phyloP scores from a whole-genome alignment of 2,797 vertebrate genomes.

The Etheostoma perlongum region DNA sequence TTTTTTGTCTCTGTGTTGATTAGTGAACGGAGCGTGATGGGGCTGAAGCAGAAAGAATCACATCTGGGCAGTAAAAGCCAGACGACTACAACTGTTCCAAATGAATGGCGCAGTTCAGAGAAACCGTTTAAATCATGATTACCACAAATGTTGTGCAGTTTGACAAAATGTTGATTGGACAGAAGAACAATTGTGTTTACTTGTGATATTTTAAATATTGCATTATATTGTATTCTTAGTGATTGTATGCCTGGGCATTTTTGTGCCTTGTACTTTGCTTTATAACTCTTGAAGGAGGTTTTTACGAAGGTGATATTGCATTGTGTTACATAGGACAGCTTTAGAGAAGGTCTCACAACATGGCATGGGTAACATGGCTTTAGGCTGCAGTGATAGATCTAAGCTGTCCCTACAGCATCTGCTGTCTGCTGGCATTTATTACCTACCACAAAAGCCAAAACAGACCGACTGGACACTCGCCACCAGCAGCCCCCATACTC shows the following conservation, averaged over 20 bases:
- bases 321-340: constrained; percentile 11
- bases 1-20: constrained; percentile 6
- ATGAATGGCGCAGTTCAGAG: constrained; percentile 33
- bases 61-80: constrained; percentile 59
- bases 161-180: constrained; percentile 33
- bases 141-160: constrained; percentile 12
- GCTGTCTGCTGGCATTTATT: constrained; percentile 80
- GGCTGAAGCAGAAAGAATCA: constrained; percentile 43
- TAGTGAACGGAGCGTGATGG: constrained; percentile 25
- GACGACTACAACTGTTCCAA: constrained; percentile 44
- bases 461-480: constrained; percentile 68
- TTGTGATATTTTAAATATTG: not conserved
- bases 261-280: constrained; percentile 5
- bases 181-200: constrained; percentile 33
- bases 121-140: constrained; percentile 39
- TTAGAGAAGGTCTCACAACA: constrained; percentile 41
- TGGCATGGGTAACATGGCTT: constrained; percentile 53
- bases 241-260: not conserved
- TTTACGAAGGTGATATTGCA: constrained; percentile 5
- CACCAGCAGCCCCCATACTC: constrained; percentile 55
- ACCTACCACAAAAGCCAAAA: constrained; percentile 56
- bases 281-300: not conserved
- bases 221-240: constrained; percentile 1
- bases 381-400: constrained; percentile 73
- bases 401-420: constrained; percentile 79